These are phyloP conservation scores for Ecdyonurus torrentis DNA, from an alignment of 2,888 invertebrate genomes.

Conservation along the genomic window DNA sequence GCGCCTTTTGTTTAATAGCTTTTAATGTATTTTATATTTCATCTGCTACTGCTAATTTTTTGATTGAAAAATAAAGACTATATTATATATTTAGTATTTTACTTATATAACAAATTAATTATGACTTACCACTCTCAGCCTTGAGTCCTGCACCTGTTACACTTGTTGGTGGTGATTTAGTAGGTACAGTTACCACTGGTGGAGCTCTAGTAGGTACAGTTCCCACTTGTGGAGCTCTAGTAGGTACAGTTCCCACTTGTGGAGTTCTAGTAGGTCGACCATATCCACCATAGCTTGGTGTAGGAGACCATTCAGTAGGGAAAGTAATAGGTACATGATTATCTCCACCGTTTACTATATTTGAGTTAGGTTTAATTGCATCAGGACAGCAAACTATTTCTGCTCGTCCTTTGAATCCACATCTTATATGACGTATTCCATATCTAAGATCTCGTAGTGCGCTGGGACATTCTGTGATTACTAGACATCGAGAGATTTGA, in stretches of 20 bases:
- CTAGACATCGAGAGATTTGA: neutral
- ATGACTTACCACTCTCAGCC: no score
- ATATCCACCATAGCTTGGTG: neutral
- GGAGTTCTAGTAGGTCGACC: neutral
- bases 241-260: neutral
- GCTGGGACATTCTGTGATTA: neutral
- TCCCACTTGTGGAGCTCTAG: neutral
- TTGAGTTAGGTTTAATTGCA: neutral
- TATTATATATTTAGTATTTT: no score
- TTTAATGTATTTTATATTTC: no score
- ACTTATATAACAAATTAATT: no score
- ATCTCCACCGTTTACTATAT: neutral
- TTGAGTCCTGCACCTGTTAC: no score
- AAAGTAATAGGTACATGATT: neutral
- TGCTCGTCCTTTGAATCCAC: neutral
- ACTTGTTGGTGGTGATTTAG: no score
- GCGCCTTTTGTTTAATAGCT: no score
- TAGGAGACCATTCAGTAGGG: neutral
- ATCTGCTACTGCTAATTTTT: no score
- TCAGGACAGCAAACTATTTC: neutral
- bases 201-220: neutral
- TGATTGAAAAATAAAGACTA: no score
- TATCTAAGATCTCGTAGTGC: neutral
- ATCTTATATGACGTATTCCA: neutral
- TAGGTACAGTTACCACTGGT: no score